Evolutionary conservation across 1,140 invertebrate species (phyloP).

Genomic region (Drepana arcuata): DNA sequence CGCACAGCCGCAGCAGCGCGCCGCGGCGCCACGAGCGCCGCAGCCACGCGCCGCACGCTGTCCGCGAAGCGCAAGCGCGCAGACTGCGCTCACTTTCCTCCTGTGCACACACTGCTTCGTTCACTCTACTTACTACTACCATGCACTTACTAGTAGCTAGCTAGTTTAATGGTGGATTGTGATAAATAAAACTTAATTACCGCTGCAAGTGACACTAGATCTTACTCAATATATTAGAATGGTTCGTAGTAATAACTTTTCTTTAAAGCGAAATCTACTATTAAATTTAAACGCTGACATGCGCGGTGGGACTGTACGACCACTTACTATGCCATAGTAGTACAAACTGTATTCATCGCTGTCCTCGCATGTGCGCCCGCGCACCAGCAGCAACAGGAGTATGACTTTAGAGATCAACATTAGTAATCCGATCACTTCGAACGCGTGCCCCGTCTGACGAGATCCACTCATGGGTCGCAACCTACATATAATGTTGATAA

Average conservation of each 20-base stretch:
- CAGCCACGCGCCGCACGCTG: constrained; percentile 41
- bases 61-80: constrained; percentile 21
- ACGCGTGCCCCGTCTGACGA: no score
- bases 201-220: no score
- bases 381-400: constrained; percentile 12
- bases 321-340: constrained; percentile 57
- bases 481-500: constrained; percentile 35
- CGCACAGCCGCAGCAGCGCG: constrained; percentile 45
- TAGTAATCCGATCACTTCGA: no score
- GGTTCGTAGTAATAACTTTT: neutral
- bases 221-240: no score
- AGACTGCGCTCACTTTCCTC: constrained; percentile 55
- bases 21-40: constrained; percentile 44
- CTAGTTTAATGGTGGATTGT: no score
- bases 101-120: constrained; percentile 23
- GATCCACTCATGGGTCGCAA: constrained; percentile 27
- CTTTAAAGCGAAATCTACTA: no score
- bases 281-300: no score
- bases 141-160: no score
- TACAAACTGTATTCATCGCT: constrained; percentile 36
- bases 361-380: constrained; percentile 10
- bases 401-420: constrained; percentile 18
- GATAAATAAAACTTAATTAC: no score
- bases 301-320: constrained; percentile 1
- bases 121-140: no score